A percentile compares a stretch with the other conserved stretches of the same genome.
These are phyloP conservation scores for Siphamia tubifer DNA, from an alignment of 2,113 vertebrate species.

Conservation along the genomic window DNA sequence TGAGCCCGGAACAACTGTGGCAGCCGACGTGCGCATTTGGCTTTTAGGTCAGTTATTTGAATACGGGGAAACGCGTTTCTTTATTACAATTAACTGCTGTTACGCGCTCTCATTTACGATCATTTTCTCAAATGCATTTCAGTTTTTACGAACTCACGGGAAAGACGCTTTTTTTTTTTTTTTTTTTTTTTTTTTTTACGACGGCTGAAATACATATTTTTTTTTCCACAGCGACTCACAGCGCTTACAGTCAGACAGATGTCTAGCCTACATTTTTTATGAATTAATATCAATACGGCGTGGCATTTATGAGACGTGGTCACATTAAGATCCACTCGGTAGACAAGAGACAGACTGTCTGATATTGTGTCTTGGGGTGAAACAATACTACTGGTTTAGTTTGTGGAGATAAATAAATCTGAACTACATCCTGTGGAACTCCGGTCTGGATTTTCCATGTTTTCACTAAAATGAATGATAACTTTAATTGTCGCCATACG, in stretches of 20 bases:
- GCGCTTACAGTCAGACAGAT: slow-evolving; percentile 47
- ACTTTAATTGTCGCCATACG: slow-evolving; percentile 48
- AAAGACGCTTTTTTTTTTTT: background rate
- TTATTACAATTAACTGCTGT: background rate
- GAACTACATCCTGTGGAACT: slow-evolving; percentile 47
- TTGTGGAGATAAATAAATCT: slow-evolving; percentile 52
- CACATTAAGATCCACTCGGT: slow-evolving; percentile 36
- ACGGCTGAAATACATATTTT: background rate
- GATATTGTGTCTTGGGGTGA: slow-evolving; percentile 34
- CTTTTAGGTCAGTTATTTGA: slow-evolving; percentile 72
- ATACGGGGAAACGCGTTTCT: slow-evolving; percentile 51
- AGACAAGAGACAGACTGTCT: slow-evolving; percentile 15
- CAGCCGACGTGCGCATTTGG: slow-evolving; percentile 72
- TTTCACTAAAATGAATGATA: slow-evolving; percentile 54
- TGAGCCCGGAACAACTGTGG: slow-evolving; percentile 68
- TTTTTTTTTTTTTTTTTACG: too few relatives aligned
- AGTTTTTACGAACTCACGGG: slow-evolving; percentile 31
- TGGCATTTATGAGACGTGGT: slow-evolving; percentile 51
- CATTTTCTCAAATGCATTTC: background rate
- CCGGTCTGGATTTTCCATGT: slow-evolving; percentile 48
- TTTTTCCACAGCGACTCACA: background rate
- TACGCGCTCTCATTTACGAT: background rate
- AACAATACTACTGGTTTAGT: slow-evolving; percentile 51
- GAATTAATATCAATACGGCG: slow-evolving; percentile 61
- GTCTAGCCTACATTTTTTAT: slow-evolving; percentile 51